These are phyloP conservation scores for Drosophila aldrichi DNA, from an alignment of 2,888 invertebrate genomes.

Conservation along the genomic window DNA sequence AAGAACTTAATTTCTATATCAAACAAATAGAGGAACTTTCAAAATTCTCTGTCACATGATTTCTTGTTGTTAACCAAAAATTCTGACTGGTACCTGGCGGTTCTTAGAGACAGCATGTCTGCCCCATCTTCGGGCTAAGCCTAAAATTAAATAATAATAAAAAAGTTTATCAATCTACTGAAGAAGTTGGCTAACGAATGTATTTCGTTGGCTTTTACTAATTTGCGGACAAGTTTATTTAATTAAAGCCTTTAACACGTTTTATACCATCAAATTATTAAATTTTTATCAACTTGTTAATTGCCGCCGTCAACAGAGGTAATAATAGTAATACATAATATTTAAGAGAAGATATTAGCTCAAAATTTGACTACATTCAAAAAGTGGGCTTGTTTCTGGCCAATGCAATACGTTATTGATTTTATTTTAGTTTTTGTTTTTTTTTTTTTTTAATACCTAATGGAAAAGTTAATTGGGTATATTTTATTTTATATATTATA, in stretches of 20 bases:
- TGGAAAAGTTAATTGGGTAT: too few relatives aligned
- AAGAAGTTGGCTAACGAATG: constrained; percentile 17
- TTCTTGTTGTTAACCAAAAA: background rate
- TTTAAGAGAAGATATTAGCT: background rate
- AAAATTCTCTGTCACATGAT: constrained; percentile 45
- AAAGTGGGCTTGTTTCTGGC: constrained; percentile 70
- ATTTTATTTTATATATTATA: too few relatives aligned
- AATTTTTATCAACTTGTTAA: constrained; percentile 53
- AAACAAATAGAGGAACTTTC: too few relatives aligned
- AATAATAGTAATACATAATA: constrained; percentile 17
- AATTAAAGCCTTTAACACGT: constrained; percentile 57
- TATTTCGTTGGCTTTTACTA: constrained; percentile 58
- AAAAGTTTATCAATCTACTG: background rate
- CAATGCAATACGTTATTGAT: constrained; percentile 17
- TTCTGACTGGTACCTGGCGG: constrained; percentile 26
- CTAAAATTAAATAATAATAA: background rate
- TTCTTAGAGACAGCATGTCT: constrained; percentile 47
- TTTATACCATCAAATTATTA: constrained; percentile 47
- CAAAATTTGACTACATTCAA: constrained; percentile 15
- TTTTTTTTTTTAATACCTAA: background rate
- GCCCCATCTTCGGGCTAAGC: constrained; percentile 11
- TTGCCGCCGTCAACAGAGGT: constrained; percentile 25
- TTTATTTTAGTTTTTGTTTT: constrained; percentile 34
- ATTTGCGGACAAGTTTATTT: constrained; percentile 68
- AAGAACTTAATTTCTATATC: too few relatives aligned